Percentiles rank a stretch among this genome's conserved stretches.
phyloP scores from a whole-genome alignment of 1,140 invertebrate genomes.

The Drosophila oshimai region DNA sequence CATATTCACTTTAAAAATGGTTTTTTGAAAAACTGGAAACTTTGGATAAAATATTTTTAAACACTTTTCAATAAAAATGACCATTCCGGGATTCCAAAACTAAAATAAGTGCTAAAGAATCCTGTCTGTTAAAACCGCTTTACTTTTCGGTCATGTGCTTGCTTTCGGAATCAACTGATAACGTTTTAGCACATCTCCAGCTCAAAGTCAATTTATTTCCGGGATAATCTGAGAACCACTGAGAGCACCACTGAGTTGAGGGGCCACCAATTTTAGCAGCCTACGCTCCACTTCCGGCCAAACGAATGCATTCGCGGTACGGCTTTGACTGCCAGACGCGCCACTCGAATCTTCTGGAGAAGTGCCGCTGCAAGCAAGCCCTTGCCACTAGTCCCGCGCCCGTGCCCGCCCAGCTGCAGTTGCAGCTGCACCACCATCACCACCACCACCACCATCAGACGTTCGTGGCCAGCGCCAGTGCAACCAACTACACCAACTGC shows the following conservation, averaged over 20 bases:
- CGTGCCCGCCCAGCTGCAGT: slow-evolving; percentile 52
- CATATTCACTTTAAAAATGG: not conserved
- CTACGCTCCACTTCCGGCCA: slow-evolving; percentile 30
- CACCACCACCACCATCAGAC: slow-evolving; percentile 75
- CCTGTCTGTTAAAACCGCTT: too few species aligned
- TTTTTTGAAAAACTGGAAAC: not conserved
- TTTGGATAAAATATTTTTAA: too few species aligned
- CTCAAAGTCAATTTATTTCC: too few species aligned
- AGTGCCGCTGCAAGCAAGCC: slow-evolving; percentile 71
- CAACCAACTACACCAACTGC: slow-evolving; percentile 62
- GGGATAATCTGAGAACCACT: not conserved
- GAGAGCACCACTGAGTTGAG: not conserved
- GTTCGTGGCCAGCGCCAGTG: slow-evolving; percentile 71
- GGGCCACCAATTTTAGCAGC: not conserved
- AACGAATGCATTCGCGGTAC: slow-evolving; percentile 82
- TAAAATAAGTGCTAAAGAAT: too few species aligned
- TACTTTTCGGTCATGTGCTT: slow-evolving; percentile 5
- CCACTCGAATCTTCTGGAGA: slow-evolving; percentile 67
- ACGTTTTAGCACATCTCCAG: not conserved
- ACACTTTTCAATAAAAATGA: too few species aligned
- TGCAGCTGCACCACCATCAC: slow-evolving; percentile 68
- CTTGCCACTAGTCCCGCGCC: slow-evolving; percentile 11
- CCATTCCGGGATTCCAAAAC: not conserved
- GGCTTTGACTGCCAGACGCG: slow-evolving; percentile 74
- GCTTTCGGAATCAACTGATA: not conserved